Base-by-base conservation (phyloP, 2,888 invertebrate species). In the Melieria crassipennis region DNA sequence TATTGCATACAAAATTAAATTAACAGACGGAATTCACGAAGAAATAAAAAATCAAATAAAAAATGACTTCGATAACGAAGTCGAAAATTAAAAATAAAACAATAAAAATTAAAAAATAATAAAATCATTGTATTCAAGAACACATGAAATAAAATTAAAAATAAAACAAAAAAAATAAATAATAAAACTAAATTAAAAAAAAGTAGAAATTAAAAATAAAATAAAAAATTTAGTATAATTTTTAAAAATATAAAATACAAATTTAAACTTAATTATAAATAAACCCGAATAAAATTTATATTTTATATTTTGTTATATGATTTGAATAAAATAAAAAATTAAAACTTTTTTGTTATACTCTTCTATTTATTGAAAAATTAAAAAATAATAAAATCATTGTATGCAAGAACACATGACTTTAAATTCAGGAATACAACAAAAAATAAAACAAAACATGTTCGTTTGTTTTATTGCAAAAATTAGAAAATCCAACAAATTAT, bases 61-160 rank as follows among this genome's bases (percentile, higher is more conserved):
- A 16, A 50, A 50, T 1, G 2, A 50, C 7, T 50, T 10, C 1
- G 11, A 52, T 7, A 52, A 6, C n/a, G 4, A 55, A 55, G 5
- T 13, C 5, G 6, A 55, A 7, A 55, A 55, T 13, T 13, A 13
- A 55, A 55, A 55, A 55, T 55, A 2, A 55, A 55, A 55, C 16
- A 55, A 55, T 13, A 55, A 13, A 55, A 55, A 55, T 13, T 55
- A 55, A 55, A 55, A 55, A 13, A 55, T 13, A 55, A 55, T 55
- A 55, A 55, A 55, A 55, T 55, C n/a, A 55, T 13, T 13, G n/a
- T 13, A 55, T 13, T 13, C 16, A 55, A 55, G 10, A 55, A 13
- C n/a, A 55, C n/a, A 7, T 7, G 16, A 55, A 55, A 55, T 55
- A 55, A 7, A 55, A 7, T 55, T 13, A 7, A 55, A 55, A 13